Percentiles rank a stretch among this genome's conserved stretches.
These are phyloP conservation scores for Strix aluco DNA, from an alignment of 2,113 vertebrate genomes.

Conservation along the genomic window DNA sequence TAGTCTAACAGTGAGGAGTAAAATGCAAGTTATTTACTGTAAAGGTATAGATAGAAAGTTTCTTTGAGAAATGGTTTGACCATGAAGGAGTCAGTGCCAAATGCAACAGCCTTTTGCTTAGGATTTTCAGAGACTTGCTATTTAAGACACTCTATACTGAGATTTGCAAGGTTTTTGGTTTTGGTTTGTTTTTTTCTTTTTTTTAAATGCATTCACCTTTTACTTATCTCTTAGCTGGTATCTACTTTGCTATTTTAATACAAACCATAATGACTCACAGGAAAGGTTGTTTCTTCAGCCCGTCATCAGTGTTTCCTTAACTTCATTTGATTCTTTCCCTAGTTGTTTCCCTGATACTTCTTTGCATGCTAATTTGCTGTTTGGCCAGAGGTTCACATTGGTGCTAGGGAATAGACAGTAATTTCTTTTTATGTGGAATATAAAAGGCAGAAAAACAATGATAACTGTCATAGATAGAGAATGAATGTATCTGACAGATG, in stretches of 20 bases:
- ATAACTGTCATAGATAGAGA: background rate
- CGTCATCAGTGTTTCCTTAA: background rate
- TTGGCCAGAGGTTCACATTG: slow-evolving; percentile 29
- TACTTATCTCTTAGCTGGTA: slow-evolving; percentile 46
- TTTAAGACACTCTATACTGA: background rate
- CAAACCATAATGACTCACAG: slow-evolving; percentile 38
- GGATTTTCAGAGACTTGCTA: slow-evolving; percentile 9
- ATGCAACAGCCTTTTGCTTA: slow-evolving; percentile 28
- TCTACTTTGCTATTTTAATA: slow-evolving; percentile 61
- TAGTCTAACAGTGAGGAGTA: slow-evolving; percentile 20
- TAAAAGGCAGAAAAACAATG: slow-evolving; percentile 20
- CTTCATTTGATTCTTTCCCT: background rate
- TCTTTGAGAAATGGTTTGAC: slow-evolving; percentile 50
- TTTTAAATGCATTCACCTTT: background rate
- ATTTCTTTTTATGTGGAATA: slow-evolving; percentile 28
- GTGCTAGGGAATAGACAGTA: slow-evolving; percentile 37
- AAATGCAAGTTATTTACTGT: background rate
- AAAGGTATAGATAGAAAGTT: background rate
- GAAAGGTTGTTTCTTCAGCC: slow-evolving; percentile 47
- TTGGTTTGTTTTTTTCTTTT: background rate
- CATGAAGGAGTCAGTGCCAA: slow-evolving; percentile 55
- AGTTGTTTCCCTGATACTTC: slow-evolving; percentile 32
- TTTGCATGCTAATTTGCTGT: slow-evolving; percentile 62
- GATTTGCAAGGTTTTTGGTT: background rate
- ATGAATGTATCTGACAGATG: slow-evolving; percentile 11